phyloP scores from a whole-genome alignment of 2,797 vertebrate species.

The Poeciliopsis paucimaculata region DNA sequence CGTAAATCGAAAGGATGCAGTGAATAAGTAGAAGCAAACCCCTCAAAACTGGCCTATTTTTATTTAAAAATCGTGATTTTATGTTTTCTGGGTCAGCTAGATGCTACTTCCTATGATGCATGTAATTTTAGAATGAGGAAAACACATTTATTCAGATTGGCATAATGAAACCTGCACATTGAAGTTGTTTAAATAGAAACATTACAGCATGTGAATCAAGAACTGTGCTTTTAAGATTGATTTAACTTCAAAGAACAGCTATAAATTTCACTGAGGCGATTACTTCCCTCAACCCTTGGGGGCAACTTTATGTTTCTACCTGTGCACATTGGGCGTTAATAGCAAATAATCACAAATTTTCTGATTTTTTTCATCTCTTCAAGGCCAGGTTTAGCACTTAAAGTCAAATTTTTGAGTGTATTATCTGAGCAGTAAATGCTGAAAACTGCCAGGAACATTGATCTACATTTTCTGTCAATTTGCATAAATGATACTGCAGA shows the following conservation, averaged over 20 bases:
- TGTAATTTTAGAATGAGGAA: slow-evolving; percentile 26
- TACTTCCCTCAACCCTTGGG: not conserved
- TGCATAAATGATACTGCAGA: not conserved
- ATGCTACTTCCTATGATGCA: slow-evolving; percentile 25
- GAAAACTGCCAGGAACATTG: not conserved
- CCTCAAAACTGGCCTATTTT: slow-evolving; percentile 34
- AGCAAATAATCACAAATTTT: not conserved
- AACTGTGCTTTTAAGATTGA: not conserved
- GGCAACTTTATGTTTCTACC: not conserved
- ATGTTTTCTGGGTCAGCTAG: slow-evolving; percentile 52
- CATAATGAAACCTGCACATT: not conserved
- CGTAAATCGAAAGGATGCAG: slow-evolving; percentile 37
- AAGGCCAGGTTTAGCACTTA: not conserved
- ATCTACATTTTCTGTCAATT: not conserved
- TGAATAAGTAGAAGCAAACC: slow-evolving; percentile 13
- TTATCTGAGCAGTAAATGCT: not conserved
- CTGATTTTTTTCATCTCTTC: not conserved
- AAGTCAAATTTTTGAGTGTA: not conserved
- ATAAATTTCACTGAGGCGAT: not conserved
- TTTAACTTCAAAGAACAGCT: not conserved
- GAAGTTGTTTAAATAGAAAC: not conserved
- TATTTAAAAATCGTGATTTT: slow-evolving; percentile 35
- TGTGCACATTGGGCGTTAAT: not conserved
- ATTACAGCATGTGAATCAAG: not conserved
- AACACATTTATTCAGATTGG: not conserved